Evolutionary conservation across 1,140 invertebrate genomes (phyloP), one percentile per base, ranked within the genome.

Genomic region (Drosophila ficusphila): DNA sequence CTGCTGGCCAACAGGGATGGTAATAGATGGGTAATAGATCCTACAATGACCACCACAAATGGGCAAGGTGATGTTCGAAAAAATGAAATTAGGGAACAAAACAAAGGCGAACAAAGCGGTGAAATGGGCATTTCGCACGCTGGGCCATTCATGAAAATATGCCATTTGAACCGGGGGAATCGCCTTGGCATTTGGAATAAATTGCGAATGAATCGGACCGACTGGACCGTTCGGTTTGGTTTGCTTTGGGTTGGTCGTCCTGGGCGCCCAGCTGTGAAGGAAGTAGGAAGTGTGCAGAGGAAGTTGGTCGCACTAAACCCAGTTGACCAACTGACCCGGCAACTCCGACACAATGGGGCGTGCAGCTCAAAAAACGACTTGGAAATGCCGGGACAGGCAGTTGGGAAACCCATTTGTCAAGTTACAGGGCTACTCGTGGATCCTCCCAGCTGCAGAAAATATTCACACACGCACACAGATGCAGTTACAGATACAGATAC

Each of bases 121-220:
- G 54, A 60, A 62, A 60, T 44, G 56, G 9, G 27, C 60, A 67
- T 67, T 67, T 9, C 46, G 16, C 70, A 64, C 19, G 72, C 76
- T 86, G 82, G 38, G 77, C 62, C 73, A 88, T 86, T 86, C 73
- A 86, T 67, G 2, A 25, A 70, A 64, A 64, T 47, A 68, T 76
- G 62, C 64, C 76, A 88, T 75, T 81, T 82, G 74, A 75, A 54
- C 62, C 73, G 58, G 77, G 58, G 77, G 36, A 71, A 72, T 72
- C 51, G 69, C 69, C 52, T 47, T 71, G 83, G 78, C 74, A 88
- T 88, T 89, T 69, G 70, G 77, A 88, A 82, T 88, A 71, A 88
- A 88, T 88, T 88, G 82, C 82, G 61, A 88, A 88, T 88, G 74
- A 78, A 82, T 78, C 82, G 72, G 14, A n/a, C 31, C 33, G 56